Evolutionary conservation across 2,797 vertebrate genomes (phyloP).

Genomic region (Anabacerthia variegaticeps): DNA sequence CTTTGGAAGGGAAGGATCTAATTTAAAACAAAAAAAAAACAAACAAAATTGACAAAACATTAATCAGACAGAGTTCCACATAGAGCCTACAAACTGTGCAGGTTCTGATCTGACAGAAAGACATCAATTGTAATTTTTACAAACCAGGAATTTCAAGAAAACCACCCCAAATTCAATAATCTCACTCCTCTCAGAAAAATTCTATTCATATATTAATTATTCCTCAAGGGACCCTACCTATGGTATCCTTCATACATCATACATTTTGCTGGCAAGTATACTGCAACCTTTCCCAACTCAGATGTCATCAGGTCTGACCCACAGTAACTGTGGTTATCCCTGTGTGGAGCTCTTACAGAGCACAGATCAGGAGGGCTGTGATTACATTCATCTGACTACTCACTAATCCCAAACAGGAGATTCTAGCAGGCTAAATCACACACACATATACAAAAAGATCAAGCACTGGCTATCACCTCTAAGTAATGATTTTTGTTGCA

Average conservation of each 20-base stretch:
- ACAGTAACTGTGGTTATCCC: background rate
- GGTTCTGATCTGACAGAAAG: background rate
- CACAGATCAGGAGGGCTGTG: background rate
- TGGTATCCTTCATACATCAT: background rate
- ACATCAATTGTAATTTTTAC: background rate
- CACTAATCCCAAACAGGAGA: background rate
- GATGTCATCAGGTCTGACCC: background rate
- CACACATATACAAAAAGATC: background rate
- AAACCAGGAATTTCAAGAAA: background rate
- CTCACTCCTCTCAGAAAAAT: background rate
- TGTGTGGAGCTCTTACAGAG: background rate
- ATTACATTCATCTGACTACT: background rate
- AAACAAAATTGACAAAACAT: background rate
- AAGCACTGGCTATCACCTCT: background rate
- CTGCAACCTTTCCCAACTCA: background rate
- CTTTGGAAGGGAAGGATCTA: conserved; percentile 59
- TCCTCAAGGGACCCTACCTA: background rate
- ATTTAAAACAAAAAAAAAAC: conserved; percentile 32
- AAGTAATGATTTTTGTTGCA: background rate
- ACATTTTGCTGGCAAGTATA: background rate
- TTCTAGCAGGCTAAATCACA: background rate
- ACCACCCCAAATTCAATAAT: background rate
- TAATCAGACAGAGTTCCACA: conserved; percentile 32
- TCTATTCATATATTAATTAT: background rate
- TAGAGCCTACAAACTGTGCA: background rate